phyloP scores from a whole-genome alignment of 2,113 vertebrate species.

The Callopanchax toddi region DNA sequence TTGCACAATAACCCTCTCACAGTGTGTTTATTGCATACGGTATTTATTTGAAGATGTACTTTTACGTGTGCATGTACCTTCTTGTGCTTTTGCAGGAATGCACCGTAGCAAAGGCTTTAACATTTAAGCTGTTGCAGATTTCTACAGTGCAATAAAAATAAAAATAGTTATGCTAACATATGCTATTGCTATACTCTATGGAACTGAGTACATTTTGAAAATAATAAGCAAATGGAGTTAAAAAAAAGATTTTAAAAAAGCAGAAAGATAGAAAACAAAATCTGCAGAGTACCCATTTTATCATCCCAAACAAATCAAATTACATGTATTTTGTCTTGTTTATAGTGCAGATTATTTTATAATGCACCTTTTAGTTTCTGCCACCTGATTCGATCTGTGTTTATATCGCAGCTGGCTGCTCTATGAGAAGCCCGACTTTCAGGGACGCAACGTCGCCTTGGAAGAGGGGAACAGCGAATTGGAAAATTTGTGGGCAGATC shows the following conservation, averaged over 20 bases:
- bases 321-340: too few species aligned
- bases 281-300: too few species aligned
- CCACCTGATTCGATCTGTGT: conserved; percentile 1
- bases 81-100: neutral
- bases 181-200: too few species aligned
- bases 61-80: neutral
- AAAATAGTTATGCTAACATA: too few species aligned
- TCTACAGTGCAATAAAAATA: neutral
- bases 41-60: neutral
- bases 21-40: too few species aligned
- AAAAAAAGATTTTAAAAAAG: too few species aligned
- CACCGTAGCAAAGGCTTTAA: neutral
- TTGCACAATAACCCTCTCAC: neutral
- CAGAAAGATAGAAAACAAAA: too few species aligned
- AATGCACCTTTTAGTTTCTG: too few species aligned
- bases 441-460: conserved; percentile 86
- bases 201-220: too few species aligned
- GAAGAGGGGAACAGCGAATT: conserved; percentile 89
- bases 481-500: conserved; percentile 83
- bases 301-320: too few species aligned
- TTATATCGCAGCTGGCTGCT: conserved; percentile 87
- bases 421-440: conserved; percentile 90
- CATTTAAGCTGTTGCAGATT: neutral
- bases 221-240: too few species aligned
- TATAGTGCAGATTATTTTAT: neutral